Evolutionary conservation across 2,113 vertebrate species (phyloP).

Genomic region (Raja brachyura): DNA sequence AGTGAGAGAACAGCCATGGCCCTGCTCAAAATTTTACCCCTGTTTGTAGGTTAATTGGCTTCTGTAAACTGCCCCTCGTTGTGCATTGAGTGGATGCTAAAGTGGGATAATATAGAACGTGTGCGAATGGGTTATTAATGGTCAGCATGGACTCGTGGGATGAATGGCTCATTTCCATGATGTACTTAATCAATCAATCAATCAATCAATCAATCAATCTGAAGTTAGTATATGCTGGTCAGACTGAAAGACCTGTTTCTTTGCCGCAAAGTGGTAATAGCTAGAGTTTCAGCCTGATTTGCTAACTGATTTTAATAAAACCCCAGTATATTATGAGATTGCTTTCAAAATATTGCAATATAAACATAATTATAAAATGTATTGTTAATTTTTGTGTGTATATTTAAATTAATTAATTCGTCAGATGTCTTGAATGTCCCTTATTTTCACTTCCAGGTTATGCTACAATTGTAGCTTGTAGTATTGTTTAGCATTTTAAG

Average conservation of each 20-base stretch:
- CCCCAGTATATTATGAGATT: background rate
- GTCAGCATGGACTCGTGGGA: too few relatives aligned
- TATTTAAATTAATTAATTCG: background rate
- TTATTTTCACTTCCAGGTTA: background rate
- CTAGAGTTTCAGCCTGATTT: background rate
- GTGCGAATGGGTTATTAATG: too few relatives aligned
- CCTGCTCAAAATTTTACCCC: background rate
- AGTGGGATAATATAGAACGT: too few relatives aligned
- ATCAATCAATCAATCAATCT: too few relatives aligned
- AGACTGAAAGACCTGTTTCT: too few relatives aligned
- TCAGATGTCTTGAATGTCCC: background rate
- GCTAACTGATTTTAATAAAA: background rate
- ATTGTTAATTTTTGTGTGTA: background rate
- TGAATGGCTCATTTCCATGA: too few relatives aligned
- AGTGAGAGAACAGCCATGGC: background rate
- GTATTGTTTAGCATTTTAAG: background rate
- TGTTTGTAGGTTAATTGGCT: too few relatives aligned
- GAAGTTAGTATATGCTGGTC: background rate
- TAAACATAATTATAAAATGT: background rate
- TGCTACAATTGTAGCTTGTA: background rate
- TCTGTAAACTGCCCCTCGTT: too few relatives aligned
- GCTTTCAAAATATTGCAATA: background rate
- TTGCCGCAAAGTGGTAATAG: background rate
- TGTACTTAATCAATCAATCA: too few relatives aligned
- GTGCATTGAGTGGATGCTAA: too few relatives aligned